Evolutionary conservation across 2,113 vertebrate species (phyloP), one percentile per base, ranked within the genome.

Genomic region (Ptilorrhoa leucosticta): DNA sequence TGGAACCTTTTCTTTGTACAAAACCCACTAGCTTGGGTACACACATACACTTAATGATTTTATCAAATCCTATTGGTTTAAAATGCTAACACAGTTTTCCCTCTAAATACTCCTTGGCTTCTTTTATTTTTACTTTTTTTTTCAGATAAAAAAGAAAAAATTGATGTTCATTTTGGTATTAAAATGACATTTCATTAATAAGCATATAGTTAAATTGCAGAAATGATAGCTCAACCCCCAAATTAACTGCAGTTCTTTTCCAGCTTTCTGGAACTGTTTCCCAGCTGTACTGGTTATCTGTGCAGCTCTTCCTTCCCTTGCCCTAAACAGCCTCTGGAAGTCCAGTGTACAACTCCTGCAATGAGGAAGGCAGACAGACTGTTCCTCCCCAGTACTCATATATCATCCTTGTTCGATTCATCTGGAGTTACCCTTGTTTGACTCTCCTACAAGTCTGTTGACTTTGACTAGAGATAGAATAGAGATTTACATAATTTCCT

Each of bases 401-500:
- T 14, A 37, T 73, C 81, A 70, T 11, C 10, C 17, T 66, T 45
- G 14, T 71, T 92, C 73, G 58, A 93, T 94, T 93, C 86, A 87
- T 91, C 48, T 58, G 66, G 83, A 91, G 77, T 91, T 94, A 95
- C 63, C 81, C 68, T 88, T 83, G 54, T 95, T 95, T 94, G 70
- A 93, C 75, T 83, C 73, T 93, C 39, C 87, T 88, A 30, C 87
- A 90, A 94, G 89, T 58, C 78, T 96, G 75, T 86, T 96, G 90
- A 90, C 75, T 96, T 95, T 80, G 71, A 79, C 57, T 93, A 27
- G 35, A 60, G 35, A 60, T 37, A 27, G 90, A 89, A 66, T 33
- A 94, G 87, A 92, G 89, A 94, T 96, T 96, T 94, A 83, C 86
- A 77, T 94, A 66, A 90, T 90, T 87, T 93, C 72, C 83, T 90